phyloP scores from a whole-genome alignment of 2,113 vertebrate species.

The Pseudonaja textilis region DNA sequence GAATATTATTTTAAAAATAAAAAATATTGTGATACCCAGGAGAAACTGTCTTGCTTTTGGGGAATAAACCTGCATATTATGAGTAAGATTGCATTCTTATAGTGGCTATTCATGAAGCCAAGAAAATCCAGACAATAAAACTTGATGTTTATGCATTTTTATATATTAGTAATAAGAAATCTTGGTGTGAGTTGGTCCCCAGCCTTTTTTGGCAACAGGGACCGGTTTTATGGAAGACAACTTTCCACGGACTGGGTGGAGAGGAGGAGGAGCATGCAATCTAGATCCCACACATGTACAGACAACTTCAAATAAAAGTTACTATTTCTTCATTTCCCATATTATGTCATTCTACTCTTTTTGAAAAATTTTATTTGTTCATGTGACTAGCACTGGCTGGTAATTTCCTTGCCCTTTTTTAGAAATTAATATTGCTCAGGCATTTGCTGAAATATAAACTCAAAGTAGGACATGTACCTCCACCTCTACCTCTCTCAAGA shows the following conservation, averaged over 20 bases:
- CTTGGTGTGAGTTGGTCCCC: background rate
- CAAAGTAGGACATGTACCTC: background rate
- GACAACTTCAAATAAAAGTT: background rate
- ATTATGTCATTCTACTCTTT: background rate
- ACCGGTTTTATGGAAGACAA: background rate
- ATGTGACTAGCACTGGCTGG: background rate
- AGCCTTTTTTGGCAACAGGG: background rate
- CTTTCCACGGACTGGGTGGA: background rate
- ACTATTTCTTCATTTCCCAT: background rate
- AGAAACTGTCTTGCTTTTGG: background rate
- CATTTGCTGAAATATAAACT: background rate
- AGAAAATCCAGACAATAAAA: background rate
- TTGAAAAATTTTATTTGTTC: background rate
- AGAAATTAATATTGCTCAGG: background rate
- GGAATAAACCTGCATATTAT: background rate
- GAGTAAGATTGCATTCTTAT: background rate
- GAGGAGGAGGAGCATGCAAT: background rate
- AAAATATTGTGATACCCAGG: background rate
- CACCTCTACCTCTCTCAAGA: background rate
- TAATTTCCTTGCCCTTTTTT: background rate
- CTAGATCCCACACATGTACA: background rate
- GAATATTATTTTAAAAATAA: background rate
- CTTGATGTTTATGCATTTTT: background rate
- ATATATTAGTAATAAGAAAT: background rate
- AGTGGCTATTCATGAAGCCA: background rate